These are phyloP conservation scores for Echinarachnius parma DNA, from an alignment of 53 echinoderm and acorn worm species.

Conservation along the genomic window DNA sequence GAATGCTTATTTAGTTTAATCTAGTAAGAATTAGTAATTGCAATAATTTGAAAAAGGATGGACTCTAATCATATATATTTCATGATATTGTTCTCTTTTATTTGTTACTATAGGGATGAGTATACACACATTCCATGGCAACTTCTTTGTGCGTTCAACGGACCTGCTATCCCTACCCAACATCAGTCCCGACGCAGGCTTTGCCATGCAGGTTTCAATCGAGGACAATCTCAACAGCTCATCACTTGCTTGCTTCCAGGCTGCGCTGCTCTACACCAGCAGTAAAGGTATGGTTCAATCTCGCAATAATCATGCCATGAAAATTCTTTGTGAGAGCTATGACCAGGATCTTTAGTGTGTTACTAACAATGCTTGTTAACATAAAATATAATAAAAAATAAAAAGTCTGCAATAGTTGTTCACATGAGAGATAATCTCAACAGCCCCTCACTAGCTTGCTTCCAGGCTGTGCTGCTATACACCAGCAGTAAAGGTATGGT, in stretches of 20 bases:
- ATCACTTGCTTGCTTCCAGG: conserved; percentile 83
- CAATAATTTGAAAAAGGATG: too few species aligned
- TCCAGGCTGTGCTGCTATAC: conserved; percentile 95
- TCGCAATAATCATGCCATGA: too few species aligned
- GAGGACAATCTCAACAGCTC: conserved; percentile 89
- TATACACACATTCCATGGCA: conserved; percentile 99
- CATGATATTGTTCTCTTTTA: neutral
- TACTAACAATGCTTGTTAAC: too few species aligned
- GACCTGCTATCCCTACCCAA: conserved; percentile 96
- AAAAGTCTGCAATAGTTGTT: conserved; percentile 96
- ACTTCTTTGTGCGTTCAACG: conserved; percentile 99
- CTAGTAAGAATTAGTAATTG: too few species aligned
- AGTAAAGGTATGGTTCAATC: conserved; percentile 70
- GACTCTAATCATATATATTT: neutral
- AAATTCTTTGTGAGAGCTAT: too few species aligned
- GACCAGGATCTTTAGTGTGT: too few species aligned
- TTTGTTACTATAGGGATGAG: conserved; percentile 76
- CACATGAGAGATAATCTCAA: conserved; percentile 85
- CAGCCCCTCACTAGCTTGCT: conserved; percentile 77
- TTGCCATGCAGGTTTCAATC: conserved; percentile 94
- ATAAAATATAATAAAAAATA: too few species aligned
- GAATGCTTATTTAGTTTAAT: too few species aligned
- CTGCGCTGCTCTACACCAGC: conserved; percentile 96
- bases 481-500: conserved; percentile 93
- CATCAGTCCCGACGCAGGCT: conserved; percentile 96